Evolutionary conservation across 2,113 vertebrate genomes (phyloP).

Genomic region (Neoarius graeffei): DNA sequence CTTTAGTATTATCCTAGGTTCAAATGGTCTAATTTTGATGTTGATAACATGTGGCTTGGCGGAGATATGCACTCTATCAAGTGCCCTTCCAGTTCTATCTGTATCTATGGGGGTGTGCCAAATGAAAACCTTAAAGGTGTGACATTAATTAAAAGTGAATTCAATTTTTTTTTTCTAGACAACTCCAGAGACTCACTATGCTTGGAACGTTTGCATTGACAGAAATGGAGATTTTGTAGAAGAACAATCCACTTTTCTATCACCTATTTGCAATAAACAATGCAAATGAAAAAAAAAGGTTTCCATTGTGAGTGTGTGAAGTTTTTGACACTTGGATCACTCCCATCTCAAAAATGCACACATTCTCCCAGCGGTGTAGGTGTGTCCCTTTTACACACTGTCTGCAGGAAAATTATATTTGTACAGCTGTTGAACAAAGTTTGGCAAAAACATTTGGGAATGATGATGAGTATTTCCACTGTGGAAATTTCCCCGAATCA

Average conservation of each 20-base stretch:
- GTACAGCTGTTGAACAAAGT: slow-evolving; percentile 34
- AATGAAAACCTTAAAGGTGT: background rate
- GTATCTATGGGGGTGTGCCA: background rate
- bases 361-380: slow-evolving; percentile 32
- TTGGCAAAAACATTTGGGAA: slow-evolving; percentile 49
- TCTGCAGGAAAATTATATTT: slow-evolving; percentile 38
- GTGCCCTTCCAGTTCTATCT: background rate
- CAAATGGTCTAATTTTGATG: too few species aligned
- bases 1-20: too few species aligned
- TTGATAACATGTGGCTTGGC: too few species aligned
- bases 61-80: too few species aligned
- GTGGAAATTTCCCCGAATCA: slow-evolving; percentile 25
- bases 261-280: background rate
- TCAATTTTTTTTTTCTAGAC: background rate
- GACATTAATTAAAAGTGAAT: background rate
- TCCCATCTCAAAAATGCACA: slow-evolving; percentile 28
- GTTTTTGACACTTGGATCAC: background rate
- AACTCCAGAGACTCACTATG: background rate
- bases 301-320: background rate
- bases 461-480: slow-evolving; percentile 50
- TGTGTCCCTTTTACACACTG: slow-evolving; percentile 31
- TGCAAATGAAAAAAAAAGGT: background rate
- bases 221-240: background rate
- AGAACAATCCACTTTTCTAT: background rate
- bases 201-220: background rate